Percentiles rank a stretch among this genome's conserved stretches.
Evolutionary conservation across 2,888 invertebrate species (phyloP).

Genomic region (Leucoptera coffeella): DNA sequence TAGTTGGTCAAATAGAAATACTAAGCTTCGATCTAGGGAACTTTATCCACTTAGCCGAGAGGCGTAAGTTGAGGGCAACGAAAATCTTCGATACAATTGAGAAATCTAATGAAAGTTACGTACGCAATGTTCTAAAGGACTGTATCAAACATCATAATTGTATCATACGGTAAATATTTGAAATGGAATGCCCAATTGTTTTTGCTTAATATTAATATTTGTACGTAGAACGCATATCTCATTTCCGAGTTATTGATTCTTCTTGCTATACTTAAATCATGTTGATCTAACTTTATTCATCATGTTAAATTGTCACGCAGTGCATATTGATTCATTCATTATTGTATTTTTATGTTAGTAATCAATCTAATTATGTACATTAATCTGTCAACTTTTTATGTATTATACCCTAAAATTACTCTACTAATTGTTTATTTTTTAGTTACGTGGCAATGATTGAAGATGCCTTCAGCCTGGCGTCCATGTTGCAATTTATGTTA

Average conservation of each 20-base stretch:
- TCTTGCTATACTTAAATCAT: too few relatives aligned
- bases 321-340: too few relatives aligned
- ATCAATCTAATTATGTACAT: too few relatives aligned
- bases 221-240: neutral
- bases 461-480: constrained; percentile 39
- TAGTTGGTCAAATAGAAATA: constrained; percentile 47
- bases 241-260: constrained; percentile 1
- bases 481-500: constrained; percentile 43
- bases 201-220: too few relatives aligned
- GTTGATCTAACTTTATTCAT: too few relatives aligned
- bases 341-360: too few relatives aligned
- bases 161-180: constrained; percentile 25
- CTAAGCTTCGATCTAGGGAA: constrained; percentile 35
- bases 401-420: neutral
- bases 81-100: constrained; percentile 2
- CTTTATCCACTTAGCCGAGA: constrained; percentile 22
- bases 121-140: constrained; percentile 20
- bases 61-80: constrained; percentile 9
- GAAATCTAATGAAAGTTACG: constrained; percentile 9
- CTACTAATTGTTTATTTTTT: constrained; percentile 7
- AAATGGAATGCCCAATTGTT: too few relatives aligned
- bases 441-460: constrained; percentile 46
- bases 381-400: too few relatives aligned
- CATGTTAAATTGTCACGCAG: too few relatives aligned
- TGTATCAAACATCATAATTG: constrained; percentile 36